Evolutionary conservation across 2,797 vertebrate genomes (phyloP).

Genomic region (Oreochromis mossambicus): DNA sequence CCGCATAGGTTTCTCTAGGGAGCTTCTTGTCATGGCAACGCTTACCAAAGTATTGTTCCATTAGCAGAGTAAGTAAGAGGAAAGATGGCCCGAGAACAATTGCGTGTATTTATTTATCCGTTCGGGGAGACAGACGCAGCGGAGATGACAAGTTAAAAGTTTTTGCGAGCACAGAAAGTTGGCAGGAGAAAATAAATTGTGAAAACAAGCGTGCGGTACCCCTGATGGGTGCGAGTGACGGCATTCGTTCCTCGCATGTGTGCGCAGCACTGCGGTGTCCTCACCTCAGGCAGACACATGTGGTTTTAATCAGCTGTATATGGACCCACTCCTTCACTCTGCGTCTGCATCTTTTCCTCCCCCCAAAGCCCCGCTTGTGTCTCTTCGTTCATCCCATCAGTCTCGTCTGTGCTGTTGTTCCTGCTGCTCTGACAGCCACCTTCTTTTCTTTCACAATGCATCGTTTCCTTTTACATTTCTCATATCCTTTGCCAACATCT

Average conservation of each 20-base stretch:
- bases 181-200: constrained; percentile 43
- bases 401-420: constrained; percentile 13
- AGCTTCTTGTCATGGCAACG: constrained; percentile 63
- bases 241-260: constrained; percentile 58
- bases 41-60: constrained; percentile 53
- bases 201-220: constrained; percentile 29
- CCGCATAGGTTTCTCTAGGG: constrained; percentile 57
- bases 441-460: constrained; percentile 19
- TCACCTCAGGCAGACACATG: constrained; percentile 73
- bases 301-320: constrained; percentile 66
- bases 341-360: constrained; percentile 35
- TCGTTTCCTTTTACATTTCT: constrained; percentile 26
- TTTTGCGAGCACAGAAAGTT: constrained; percentile 48
- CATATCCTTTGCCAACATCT: constrained; percentile 43
- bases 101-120: constrained; percentile 41
- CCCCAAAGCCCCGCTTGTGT: constrained; percentile 17
- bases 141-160: constrained; percentile 39
- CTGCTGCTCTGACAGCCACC: constrained; percentile 35
- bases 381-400: constrained; percentile 55
- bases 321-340: constrained; percentile 41
- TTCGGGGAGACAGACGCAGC: constrained; percentile 3
- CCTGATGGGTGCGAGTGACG: constrained; percentile 61
- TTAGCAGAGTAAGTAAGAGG: constrained; percentile 9
- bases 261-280: constrained; percentile 46
- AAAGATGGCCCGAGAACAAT: constrained; percentile 30